Percentiles rank a stretch among this genome's conserved stretches.
phyloP scores from a whole-genome alignment of 2,797 vertebrate genomes.

The Glossophaga mutica region DNA sequence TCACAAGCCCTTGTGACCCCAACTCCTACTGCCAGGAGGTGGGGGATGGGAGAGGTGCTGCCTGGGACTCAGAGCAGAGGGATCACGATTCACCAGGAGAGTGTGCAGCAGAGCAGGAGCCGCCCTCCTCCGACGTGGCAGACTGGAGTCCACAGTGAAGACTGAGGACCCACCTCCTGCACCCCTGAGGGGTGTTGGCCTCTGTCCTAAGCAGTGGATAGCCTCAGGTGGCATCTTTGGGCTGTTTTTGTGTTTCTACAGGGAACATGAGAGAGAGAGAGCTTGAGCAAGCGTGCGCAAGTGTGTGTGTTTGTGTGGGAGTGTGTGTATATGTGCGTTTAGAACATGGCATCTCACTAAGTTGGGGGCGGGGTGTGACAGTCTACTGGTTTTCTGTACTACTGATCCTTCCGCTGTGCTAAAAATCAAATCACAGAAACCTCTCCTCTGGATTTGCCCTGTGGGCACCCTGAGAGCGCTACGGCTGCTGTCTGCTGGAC shows the following conservation, averaged over 20 bases:
- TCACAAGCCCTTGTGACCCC: conserved; percentile 85
- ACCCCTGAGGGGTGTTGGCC: conserved; percentile 17
- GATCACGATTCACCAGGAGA: neutral
- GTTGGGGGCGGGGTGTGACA: conserved; percentile 23
- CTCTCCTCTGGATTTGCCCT: conserved; percentile 64
- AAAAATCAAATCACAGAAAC: conserved; percentile 51
- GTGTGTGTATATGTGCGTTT: neutral
- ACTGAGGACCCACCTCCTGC: neutral
- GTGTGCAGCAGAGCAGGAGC: conserved; percentile 46
- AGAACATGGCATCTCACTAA: conserved; percentile 63
- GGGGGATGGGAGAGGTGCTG: conserved; percentile 68
- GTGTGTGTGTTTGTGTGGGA: neutral
- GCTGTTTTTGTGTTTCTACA: conserved; percentile 27
- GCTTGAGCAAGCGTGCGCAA: rapidly evolving
- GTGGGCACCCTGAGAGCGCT: conserved; percentile 33
- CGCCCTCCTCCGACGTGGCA: neutral
- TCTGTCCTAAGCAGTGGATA: conserved; percentile 7
- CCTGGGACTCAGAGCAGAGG: conserved; percentile 48
- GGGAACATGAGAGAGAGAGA: conserved; percentile 22
- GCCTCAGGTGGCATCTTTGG: neutral
- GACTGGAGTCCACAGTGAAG: neutral
- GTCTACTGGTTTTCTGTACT: conserved; percentile 79
- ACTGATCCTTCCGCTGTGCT: conserved; percentile 73
- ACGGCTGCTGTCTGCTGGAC: conserved; percentile 30
- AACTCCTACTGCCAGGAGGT: conserved; percentile 50